Evolutionary conservation across 2,888 invertebrate genomes (phyloP), one percentile per base, ranked within the genome.

Genomic region (Meandrusa payeni): DNA sequence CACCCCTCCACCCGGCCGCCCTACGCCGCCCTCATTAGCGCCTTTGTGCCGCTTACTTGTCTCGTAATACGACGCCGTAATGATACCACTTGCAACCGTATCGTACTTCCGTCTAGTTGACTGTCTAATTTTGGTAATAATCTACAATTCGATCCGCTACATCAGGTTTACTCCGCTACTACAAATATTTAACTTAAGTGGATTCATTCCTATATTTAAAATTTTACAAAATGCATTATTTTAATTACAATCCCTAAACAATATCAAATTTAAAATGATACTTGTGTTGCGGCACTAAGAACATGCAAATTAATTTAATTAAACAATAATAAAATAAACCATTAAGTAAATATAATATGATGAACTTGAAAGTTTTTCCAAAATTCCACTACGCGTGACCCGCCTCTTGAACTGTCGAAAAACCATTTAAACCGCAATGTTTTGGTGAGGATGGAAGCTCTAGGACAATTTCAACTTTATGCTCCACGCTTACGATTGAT

Each of bases 11-110:
- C 34, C 41, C 41, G 38, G 20, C 38, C 29, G 46, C 47, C 46
- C 52, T 50, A 52, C 67, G 68, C 70, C 76, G 76, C 76, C 83
- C 82, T 85, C 87, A 85, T 86, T 85, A 85, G 77, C 82, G 81
- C 85, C 81, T 85, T 83, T 83, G 81, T 82, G 74, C 77, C 79
- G 78, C 79, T 79, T 77, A 76, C 81, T 83, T 83, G 79, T 83
- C 82, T 77, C 74, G 75, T 77, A 81, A 80, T 74, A 79, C 77
- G 75, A 78, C 72, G 69, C 74, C 63, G 69, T 79, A 79, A 80
- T 78, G 72, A 80, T 59, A 83, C 78, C 74, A 80, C 78, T 78
- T 76, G 74, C 62, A 61, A 69, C 71, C 67, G 65, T 63, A 75
- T 72, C 71, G 73, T 72, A 71, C 63, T 55, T 52, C 55, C 51